Base-by-base conservation (phyloP, 2,113 vertebrate species). In the Chelonoidis abingdonii region DNA sequence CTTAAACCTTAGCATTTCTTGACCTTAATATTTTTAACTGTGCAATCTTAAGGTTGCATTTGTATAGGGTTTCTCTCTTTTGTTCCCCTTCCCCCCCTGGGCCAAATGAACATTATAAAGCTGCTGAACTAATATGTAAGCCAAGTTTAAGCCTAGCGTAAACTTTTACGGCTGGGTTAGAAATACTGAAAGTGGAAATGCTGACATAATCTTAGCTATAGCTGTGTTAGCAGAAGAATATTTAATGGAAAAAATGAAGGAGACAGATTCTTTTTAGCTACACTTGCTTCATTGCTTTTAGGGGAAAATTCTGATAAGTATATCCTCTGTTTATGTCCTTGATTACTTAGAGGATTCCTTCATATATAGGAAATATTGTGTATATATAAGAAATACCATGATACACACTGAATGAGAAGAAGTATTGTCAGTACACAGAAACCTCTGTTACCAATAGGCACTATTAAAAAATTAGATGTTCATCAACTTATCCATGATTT, bases 231-330 rank as follows among this genome's bases (percentile, higher is more conserved):
- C 25, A 78, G 38, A 78, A 47, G 75, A 47, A 12, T 78, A 78
- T 78, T 27, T 62, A 29, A 62, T 31, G 57, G 57, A 29, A 62
- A 62, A 62, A 62, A 6, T 62, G 57, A 62, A 62, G 57, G 3
- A 62, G 57, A 62, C 25, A 62, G 57, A 5, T 78, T 44, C 10
- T 13, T 52, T 3, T 3, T 11, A 91, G 17, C 5, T 25, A 21
- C 11, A 47, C 16, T 90, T 87, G 11, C 82, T 95, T 92, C 72
- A 91, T 52, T 83, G 83, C 17, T 83, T 35, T 16, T 50, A 90
- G 5, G 2, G 50, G 88, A 92, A 16, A 95, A 79, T 83, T 87
- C 57, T 85, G 78, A 59, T 49, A 83, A 72, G 1, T 57, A 1
- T 17, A 88, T 38, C 49, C 87, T 38, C 8, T 10, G 21, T 38